Evolutionary conservation across 2,113 vertebrate genomes (phyloP).

Genomic region (Boleophthalmus pectinirostris): DNA sequence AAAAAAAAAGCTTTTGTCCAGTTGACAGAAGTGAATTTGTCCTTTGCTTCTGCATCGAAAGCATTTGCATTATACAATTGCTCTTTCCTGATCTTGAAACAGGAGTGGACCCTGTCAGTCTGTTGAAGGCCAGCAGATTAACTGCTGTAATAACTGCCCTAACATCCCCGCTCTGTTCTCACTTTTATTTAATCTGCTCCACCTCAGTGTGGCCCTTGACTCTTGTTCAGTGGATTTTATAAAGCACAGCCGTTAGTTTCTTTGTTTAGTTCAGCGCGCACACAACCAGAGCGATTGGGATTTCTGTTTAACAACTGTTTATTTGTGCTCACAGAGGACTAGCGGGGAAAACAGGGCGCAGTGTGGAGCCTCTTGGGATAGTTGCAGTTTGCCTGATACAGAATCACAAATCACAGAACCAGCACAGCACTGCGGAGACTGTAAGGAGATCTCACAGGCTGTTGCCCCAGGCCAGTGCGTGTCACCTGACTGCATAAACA

Average conservation of each 20-base stretch:
- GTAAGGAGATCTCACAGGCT: constrained; percentile 24
- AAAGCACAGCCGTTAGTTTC: constrained; percentile 27
- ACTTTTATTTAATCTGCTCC: constrained; percentile 23
- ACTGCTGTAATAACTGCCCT: constrained; percentile 28
- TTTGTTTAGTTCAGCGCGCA: constrained; percentile 41
- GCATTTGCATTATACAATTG: too few relatives aligned
- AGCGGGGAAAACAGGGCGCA: constrained; percentile 44
- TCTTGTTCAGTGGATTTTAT: constrained; percentile 24
- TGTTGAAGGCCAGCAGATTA: constrained; percentile 33
- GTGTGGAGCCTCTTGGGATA: constrained; percentile 35
- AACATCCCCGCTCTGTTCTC: background rate
- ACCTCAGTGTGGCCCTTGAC: constrained; percentile 25
- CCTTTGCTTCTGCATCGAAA: too few relatives aligned
- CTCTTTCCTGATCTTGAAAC: background rate
- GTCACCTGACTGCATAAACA: constrained; percentile 16
- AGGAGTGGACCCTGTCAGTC: background rate
- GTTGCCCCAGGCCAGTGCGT: constrained; percentile 19
- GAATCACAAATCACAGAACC: constrained; percentile 51
- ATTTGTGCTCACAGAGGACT: constrained; percentile 46
- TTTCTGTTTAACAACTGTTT: constrained; percentile 62
- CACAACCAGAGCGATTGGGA: constrained; percentile 27
- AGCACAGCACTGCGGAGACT: constrained; percentile 23
- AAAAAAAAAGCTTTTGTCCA: background rate
- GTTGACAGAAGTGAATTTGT: too few relatives aligned
- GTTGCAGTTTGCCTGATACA: constrained; percentile 37